A percentile compares a stretch with the other conserved stretches of the same genome.
Evolutionary conservation across 2,888 invertebrate species (phyloP).

Genomic region (Drosophila paucipuncta): DNA sequence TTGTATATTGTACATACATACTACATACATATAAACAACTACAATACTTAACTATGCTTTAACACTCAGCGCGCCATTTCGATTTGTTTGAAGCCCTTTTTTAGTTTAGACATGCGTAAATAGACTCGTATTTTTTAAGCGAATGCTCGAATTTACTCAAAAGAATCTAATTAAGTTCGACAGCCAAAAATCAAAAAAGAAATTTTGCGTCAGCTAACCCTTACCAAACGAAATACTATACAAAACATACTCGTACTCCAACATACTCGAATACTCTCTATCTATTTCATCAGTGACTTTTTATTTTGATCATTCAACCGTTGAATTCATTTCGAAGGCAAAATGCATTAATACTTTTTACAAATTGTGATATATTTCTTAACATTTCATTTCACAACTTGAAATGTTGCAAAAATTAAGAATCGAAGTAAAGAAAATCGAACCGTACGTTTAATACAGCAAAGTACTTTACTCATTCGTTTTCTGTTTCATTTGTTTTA

Average conservation of each 20-base stretch:
- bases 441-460: slow-evolving; percentile 64
- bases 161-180: slow-evolving; percentile 55
- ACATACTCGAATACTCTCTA: slow-evolving; percentile 4
- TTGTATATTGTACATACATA: slow-evolving; percentile 64
- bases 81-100: slow-evolving; percentile 3
- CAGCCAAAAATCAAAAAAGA: slow-evolving; percentile 68
- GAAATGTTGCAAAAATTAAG: slow-evolving; percentile 67
- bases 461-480: slow-evolving; percentile 67
- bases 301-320: slow-evolving; percentile 21
- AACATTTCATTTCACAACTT: slow-evolving; percentile 78
- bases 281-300: slow-evolving; percentile 23
- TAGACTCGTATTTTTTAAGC: slow-evolving; percentile 30
- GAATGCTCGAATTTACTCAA: slow-evolving; percentile 64
- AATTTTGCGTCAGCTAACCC: slow-evolving; percentile 26
- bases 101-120: slow-evolving; percentile 21
- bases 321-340: slow-evolving; percentile 62
- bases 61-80: slow-evolving; percentile 44
- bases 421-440: slow-evolving; percentile 47
- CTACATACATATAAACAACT: slow-evolving; percentile 33
- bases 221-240: slow-evolving; percentile 20
- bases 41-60: slow-evolving; percentile 57
- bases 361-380: slow-evolving; percentile 84
- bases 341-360: slow-evolving; percentile 78
- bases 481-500: slow-evolving; percentile 11
- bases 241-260: slow-evolving; percentile 20